These are phyloP conservation scores for Sycophila texana DNA, from an alignment of 2,888 invertebrate genomes.

Conservation along the genomic window DNA sequence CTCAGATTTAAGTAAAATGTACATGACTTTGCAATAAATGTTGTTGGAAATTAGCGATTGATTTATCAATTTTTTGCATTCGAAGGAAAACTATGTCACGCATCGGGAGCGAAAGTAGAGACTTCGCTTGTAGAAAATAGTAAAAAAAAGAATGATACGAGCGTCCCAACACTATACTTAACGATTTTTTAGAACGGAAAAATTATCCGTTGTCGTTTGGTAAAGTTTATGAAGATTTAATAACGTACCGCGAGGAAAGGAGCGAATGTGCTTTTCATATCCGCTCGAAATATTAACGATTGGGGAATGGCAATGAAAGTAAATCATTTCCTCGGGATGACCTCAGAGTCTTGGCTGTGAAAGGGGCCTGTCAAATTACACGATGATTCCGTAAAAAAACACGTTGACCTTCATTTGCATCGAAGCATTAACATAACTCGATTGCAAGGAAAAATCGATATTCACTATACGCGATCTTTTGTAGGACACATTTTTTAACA, in stretches of 20 bases:
- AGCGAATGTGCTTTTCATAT: background rate
- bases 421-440: slow-evolving; percentile 8
- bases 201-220: background rate
- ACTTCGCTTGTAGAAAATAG: too few species aligned
- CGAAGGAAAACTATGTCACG: too few species aligned
- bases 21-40: too few species aligned
- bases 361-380: slow-evolving; percentile 14
- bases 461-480: background rate
- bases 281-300: slow-evolving; percentile 10
- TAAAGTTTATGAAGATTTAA: background rate
- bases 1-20: too few species aligned
- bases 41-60: too few species aligned
- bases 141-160: too few species aligned
- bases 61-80: too few species aligned
- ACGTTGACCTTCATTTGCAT: slow-evolving; percentile 8
- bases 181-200: background rate
- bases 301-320: background rate
- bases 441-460: background rate
- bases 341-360: slow-evolving; percentile 20
- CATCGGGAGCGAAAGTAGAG: too few species aligned
- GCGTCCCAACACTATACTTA: background rate
- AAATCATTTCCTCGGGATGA: slow-evolving; percentile 12
- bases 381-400: slow-evolving; percentile 15
- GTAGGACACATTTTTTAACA: background rate
- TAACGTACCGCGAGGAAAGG: background rate